phyloP scores from a whole-genome alignment of 2,797 vertebrate genomes.

The Heteromormyrus szaboi region DNA sequence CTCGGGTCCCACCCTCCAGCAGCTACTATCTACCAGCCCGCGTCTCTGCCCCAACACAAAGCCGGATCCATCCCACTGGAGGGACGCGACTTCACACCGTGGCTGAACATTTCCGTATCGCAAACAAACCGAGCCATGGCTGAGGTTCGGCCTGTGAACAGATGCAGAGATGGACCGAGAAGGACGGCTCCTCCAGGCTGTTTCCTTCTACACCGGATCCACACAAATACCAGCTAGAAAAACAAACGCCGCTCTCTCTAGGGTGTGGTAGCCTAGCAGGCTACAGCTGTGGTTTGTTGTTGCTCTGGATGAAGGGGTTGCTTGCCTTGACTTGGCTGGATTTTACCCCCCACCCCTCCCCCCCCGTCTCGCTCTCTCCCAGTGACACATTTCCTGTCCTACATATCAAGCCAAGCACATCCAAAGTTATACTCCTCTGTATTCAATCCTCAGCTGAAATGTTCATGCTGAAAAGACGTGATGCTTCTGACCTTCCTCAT shows the following conservation, averaged over 20 bases:
- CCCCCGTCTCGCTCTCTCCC: slow-evolving; percentile 11
- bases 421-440: slow-evolving; percentile 35
- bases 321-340: slow-evolving; percentile 23
- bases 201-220: slow-evolving; percentile 24
- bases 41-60: slow-evolving; percentile 15
- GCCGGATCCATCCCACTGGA: slow-evolving; percentile 30
- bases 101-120: not conserved
- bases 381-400: slow-evolving; percentile 59
- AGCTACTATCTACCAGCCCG: slow-evolving; percentile 6
- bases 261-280: slow-evolving; percentile 60
- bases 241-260: slow-evolving; percentile 55
- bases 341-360: not conserved
- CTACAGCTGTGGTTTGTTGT: slow-evolving; percentile 66
- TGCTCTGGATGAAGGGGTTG: slow-evolving; percentile 46
- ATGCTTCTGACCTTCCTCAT: not conserved
- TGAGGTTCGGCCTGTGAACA: not conserved
- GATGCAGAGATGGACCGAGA: not conserved
- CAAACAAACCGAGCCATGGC: not conserved
- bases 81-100: slow-evolving; percentile 36
- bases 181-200: not conserved
- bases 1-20: slow-evolving; percentile 30
- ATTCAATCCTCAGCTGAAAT: slow-evolving; percentile 21
- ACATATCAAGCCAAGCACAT: slow-evolving; percentile 40
- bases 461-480: not conserved
- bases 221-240: slow-evolving; percentile 57